These are phyloP conservation scores for Sericinus montela DNA, from an alignment of 2,888 invertebrate species.

Conservation along the genomic window DNA sequence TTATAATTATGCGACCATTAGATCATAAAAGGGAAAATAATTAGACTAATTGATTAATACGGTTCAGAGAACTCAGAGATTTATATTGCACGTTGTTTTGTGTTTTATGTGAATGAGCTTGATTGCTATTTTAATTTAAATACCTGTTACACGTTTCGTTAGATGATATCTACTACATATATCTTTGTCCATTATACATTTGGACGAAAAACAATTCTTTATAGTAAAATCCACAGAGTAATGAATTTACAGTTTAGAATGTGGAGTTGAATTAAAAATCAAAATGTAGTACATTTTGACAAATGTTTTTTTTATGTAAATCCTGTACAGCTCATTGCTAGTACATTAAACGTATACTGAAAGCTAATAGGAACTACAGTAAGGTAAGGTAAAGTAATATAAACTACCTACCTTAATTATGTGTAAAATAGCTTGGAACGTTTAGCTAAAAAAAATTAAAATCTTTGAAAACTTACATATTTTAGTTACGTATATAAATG, in stretches of 20 bases:
- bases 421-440: no score
- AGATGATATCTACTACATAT: slow-evolving; percentile 10
- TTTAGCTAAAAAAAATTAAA: no score
- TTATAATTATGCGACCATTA: background rate
- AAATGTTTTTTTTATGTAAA: no score
- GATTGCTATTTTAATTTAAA: slow-evolving; percentile 8
- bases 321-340: no score
- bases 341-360: no score
- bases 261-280: no score
- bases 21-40: background rate
- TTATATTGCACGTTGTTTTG: slow-evolving; percentile 5
- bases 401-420: no score
- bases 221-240: background rate
- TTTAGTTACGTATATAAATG: no score
- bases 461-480: no score
- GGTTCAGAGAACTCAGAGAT: background rate
- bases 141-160: slow-evolving; percentile 1
- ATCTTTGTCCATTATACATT: slow-evolving; percentile 10
- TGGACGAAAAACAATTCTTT: slow-evolving; percentile 11
- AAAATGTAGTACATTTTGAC: no score
- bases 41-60: slow-evolving; percentile 8
- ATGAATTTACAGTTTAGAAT: slow-evolving; percentile 2
- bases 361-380: no score
- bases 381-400: no score
- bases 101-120: slow-evolving; percentile 11